phyloP scores from a whole-genome alignment of 2,888 invertebrate species.

The Xiphydria camelus region DNA sequence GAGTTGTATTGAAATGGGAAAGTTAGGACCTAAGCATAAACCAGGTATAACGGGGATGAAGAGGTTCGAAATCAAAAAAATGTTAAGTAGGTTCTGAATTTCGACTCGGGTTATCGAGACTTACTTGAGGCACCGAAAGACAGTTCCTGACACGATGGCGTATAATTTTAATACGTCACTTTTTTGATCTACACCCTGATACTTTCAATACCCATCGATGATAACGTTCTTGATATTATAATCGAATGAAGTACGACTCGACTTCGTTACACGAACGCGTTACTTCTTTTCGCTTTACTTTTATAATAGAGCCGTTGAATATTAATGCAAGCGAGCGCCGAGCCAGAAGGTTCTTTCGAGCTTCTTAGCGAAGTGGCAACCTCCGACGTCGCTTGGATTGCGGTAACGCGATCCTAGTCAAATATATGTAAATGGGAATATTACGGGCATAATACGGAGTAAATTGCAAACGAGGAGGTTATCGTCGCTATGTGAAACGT shows the following conservation, averaged over 20 bases:
- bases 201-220: no score
- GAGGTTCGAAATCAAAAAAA: no score
- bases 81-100: no score
- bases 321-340: constrained; percentile 48
- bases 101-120: no score
- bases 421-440: constrained; percentile 48
- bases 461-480: constrained; percentile 45
- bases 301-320: constrained; percentile 57
- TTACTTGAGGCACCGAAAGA: no score
- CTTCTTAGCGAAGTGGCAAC: constrained; percentile 36
- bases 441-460: constrained; percentile 51
- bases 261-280: constrained; percentile 33
- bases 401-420: constrained; percentile 33
- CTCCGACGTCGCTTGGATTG: constrained; percentile 16
- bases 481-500: constrained; percentile 49
- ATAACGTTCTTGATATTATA: constrained; percentile 50
- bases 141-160: no score
- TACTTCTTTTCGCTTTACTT: constrained; percentile 58
- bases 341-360: constrained; percentile 35
- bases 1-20: no score
- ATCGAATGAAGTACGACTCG: constrained; percentile 52
- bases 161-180: no score
- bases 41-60: no score
- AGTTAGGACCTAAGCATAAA: no score
- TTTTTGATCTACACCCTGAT: no score